Base-by-base conservation (phyloP, 1,140 invertebrate genomes). In the Drosophila busckii region DNA sequence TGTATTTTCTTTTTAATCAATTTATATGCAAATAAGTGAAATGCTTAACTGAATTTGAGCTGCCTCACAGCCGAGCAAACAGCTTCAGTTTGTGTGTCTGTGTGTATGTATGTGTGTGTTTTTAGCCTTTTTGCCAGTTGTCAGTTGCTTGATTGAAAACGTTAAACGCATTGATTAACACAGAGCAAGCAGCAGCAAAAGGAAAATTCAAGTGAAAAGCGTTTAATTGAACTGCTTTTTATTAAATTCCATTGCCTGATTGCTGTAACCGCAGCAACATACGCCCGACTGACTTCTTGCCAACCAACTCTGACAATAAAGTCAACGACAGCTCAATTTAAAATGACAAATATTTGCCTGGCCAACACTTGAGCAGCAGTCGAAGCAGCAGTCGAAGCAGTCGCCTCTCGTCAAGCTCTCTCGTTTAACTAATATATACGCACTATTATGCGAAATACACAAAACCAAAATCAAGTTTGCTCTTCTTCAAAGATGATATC, bases 1-100 rank as follows among this genome's bases (percentile, higher is more conserved):
- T 82, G 75, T 80, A 82, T 80, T 83, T 80, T 82, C 75, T 82
- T 82, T 80, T 82, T 82, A 82, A 82, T 82, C 75, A 82, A 82
- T 82, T 82, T 82, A 82, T 82, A 82, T 82, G 75, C 75, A 82
- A 82, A 80, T 80, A 82, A 80, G 75, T 75, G 65, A 80, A 82
- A 82, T 82, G 75, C 75, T 82, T 82, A 82, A 82, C 75, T 82
- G 75, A 82, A 82, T 82, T 67, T 82, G 55, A 80, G 73, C 73
- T 78, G 71, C 64, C 42, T 53, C 52, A 20, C 45, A 50, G 35
- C 49, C 41, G 60, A 40, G 35, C 42, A 44, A 37, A 48, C 34
- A n/a, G n/a, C n/a, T n/a, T n/a, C n/a, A n/a, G n/a, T n/a, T n/a
- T n/a, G n/a, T n/a, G n/a, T n/a, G n/a, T n/a, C n/a, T n/a, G n/a